Base-by-base conservation (phyloP, 2,888 invertebrate species). In the Caradrina kadenii region DNA sequence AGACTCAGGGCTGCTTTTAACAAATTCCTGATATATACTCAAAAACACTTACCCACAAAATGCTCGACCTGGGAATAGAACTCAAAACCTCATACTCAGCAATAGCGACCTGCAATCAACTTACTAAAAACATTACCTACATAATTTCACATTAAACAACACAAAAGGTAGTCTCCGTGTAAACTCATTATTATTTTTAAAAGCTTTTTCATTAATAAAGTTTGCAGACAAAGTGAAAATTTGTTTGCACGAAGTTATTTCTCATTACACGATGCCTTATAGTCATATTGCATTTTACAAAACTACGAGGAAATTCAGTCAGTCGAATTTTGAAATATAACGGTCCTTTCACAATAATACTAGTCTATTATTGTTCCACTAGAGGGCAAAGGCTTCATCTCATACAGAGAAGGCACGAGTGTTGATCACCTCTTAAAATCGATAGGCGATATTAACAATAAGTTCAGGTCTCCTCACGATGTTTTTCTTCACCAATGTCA, bases 161-260 rank as follows among this genome's bases (percentile, higher is more conserved):
- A 13, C 13, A 52, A 52, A 52, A 21, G 52, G 13, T 45, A 17
- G 8, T 8, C 13, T 22, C 22, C 52, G 52, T 52, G 52, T 21
- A 22, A 4, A 13, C 21, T 6, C 15, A 22, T 52, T 15, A 13
- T 52, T 2, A 13, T 52, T 52, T 52, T 52, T 22, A 52, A 49
- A 52, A 52, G 15, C 21, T 21, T 52, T 22, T 52, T 52, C 21
- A 52, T 52, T 52, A 21, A 22, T 52, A 22, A 52, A 52, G 52
- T 52, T 52, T 19, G 19, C 22, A 8, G 22, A 3, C 52, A 21
- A 52, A 52, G 52, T 22, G 52, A 52, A 21, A 52, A 52, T 21
- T 52, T 15, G 21, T 21, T 52, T 52, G 4, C 2, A 11, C 19
- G 11, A 19, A n/a, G 48, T 19, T 52, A 15, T 52, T 52, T 22